Percentiles rank a stretch among this genome's conserved stretches.
These are phyloP conservation scores for Gryllus bimaculatus DNA, from an alignment of 1,140 invertebrate genomes.

Conservation along the genomic window DNA sequence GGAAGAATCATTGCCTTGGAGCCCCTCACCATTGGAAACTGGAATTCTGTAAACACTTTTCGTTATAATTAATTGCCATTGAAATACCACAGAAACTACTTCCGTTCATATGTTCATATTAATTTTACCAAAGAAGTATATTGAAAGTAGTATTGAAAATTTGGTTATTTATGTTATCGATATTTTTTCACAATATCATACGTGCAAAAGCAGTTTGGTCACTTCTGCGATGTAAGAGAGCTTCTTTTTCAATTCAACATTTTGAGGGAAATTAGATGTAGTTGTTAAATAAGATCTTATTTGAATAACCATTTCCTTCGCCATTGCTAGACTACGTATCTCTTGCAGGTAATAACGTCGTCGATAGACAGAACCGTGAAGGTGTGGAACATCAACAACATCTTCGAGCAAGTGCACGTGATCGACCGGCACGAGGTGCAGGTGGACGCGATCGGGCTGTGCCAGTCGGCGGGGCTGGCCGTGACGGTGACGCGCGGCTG, in stretches of 20 bases:
- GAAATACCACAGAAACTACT: background rate
- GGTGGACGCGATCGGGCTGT: slow-evolving; percentile 73
- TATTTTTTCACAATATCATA: no score
- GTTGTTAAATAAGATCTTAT: no score
- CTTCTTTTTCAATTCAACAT: no score
- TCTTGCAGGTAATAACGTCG: slow-evolving; percentile 72
- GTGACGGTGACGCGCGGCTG: slow-evolving; percentile 85
- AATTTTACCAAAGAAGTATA: no score
- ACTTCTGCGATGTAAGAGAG: no score
- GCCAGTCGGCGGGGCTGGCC: slow-evolving; percentile 42
- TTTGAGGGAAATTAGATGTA: no score
- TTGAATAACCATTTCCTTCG: no score
- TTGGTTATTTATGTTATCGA: no score
- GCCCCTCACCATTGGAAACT: slow-evolving; percentile 72
- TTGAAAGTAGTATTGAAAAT: no score
- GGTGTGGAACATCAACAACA: slow-evolving; percentile 99
- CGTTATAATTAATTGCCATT: background rate
- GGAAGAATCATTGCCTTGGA: slow-evolving; percentile 88
- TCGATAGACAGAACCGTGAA: slow-evolving; percentile 97
- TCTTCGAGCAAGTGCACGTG: slow-evolving; percentile 93
- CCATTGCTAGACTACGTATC: no score
- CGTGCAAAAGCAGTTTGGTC: no score
- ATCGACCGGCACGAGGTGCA: slow-evolving; percentile 93
- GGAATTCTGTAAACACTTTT: slow-evolving; percentile 58
- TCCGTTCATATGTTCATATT: no score